Percentiles rank a stretch among this genome's conserved stretches.
Evolutionary conservation across 2,113 vertebrate species (phyloP).

Genomic region (Microtus richardsoni): DNA sequence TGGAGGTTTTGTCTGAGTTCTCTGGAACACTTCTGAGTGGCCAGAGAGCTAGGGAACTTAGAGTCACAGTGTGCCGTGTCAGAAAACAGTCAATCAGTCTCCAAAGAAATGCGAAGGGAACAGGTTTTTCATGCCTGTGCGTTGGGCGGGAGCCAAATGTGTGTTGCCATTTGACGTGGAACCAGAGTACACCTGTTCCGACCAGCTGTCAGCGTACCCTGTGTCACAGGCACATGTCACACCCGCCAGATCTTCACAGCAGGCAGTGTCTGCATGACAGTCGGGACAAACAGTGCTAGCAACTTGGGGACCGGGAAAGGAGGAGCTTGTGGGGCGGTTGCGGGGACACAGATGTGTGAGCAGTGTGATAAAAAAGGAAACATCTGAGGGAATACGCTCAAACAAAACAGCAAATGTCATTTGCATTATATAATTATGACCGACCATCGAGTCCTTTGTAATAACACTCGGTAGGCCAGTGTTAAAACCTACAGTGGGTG

Average conservation of each 20-base stretch:
- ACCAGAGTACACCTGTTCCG: slow-evolving; percentile 95
- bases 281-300: slow-evolving; percentile 86
- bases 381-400: slow-evolving; percentile 91
- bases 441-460: slow-evolving; percentile 88
- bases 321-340: slow-evolving; percentile 83
- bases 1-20: slow-evolving; percentile 71
- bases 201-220: slow-evolving; percentile 95
- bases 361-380: slow-evolving; percentile 91
- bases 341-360: slow-evolving; percentile 91
- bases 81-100: slow-evolving; percentile 90
- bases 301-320: slow-evolving; percentile 88
- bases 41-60: slow-evolving; percentile 82
- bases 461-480: slow-evolving; percentile 89
- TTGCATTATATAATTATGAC: slow-evolving; percentile 94
- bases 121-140: slow-evolving; percentile 92
- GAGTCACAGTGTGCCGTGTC: slow-evolving; percentile 83
- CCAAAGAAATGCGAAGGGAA: slow-evolving; percentile 86
- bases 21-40: slow-evolving; percentile 20
- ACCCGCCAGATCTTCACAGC: slow-evolving; percentile 84
- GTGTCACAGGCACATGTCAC: slow-evolving; percentile 88
- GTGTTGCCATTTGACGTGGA: slow-evolving; percentile 93
- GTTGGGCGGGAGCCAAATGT: slow-evolving; percentile 94
- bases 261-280: slow-evolving; percentile 86
- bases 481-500: slow-evolving; percentile 89
- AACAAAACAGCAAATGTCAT: slow-evolving; percentile 93